Evolutionary conservation across 2,113 vertebrate genomes (phyloP).

Genomic region (Ceyx margarethae): DNA sequence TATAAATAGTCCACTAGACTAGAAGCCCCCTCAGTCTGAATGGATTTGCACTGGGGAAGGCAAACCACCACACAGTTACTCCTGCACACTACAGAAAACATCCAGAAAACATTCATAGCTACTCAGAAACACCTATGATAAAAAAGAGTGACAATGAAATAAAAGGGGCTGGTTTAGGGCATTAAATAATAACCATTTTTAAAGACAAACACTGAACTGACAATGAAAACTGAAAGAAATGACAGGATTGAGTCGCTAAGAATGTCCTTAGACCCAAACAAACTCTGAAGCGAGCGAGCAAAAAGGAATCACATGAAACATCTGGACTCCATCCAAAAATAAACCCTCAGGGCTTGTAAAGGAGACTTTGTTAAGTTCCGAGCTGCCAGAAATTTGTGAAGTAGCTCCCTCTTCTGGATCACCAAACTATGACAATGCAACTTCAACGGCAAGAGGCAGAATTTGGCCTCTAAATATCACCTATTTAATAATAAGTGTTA

Average conservation of each 20-base stretch:
- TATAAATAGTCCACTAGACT: not conserved
- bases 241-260: not conserved
- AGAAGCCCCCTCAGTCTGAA: not conserved
- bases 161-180: not conserved
- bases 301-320: not conserved
- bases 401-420: conserved; percentile 64
- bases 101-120: not conserved
- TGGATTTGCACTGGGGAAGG: not conserved
- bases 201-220: not conserved
- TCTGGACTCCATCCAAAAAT: not conserved
- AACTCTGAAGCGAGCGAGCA: not conserved
- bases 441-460: not conserved
- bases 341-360: not conserved
- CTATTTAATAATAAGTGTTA: too few species aligned
- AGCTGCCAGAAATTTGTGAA: conserved; percentile 24
- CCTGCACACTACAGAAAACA: not conserved
- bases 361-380: not conserved
- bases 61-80: not conserved
- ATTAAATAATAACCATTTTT: not conserved
- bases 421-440: not conserved
- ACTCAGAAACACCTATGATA: not conserved
- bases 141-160: not conserved
- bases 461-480: not conserved
- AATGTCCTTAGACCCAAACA: not conserved
- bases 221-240: not conserved